phyloP scores from a whole-genome alignment of 2,888 invertebrate species.

The Tanypteryx hageni region DNA sequence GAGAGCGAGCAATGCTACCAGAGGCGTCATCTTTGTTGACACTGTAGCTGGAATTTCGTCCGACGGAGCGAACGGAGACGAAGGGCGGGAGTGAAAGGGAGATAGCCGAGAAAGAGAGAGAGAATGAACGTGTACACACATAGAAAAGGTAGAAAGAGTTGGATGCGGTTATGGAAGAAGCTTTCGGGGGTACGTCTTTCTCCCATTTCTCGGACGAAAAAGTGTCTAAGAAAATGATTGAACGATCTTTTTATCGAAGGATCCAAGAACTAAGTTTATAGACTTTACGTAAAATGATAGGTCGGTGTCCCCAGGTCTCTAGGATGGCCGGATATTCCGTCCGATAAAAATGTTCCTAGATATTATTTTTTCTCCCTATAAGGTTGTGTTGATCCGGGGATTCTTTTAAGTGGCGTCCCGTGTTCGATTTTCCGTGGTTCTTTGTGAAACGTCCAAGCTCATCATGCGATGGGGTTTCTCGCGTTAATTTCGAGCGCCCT shows the following conservation, averaged over 20 bases:
- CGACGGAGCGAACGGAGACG: not conserved
- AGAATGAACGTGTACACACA: not conserved
- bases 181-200: not conserved
- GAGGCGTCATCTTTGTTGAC: slow-evolving; percentile 43
- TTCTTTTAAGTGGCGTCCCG: not conserved
- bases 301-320: not conserved
- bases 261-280: slow-evolving; percentile 30
- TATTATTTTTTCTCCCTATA: not conserved
- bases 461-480: too few relatives aligned
- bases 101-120: not conserved
- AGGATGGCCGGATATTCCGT: not conserved
- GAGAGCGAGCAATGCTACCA: not conserved
- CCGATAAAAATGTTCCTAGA: too few relatives aligned
- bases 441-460: not conserved
- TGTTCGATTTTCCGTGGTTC: not conserved
- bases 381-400: not conserved
- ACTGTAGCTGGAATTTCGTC: not conserved
- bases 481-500: not conserved
- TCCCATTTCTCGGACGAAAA: not conserved
- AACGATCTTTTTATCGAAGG: slow-evolving; percentile 22
- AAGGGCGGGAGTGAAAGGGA: slow-evolving; percentile 6
- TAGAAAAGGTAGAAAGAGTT: not conserved
- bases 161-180: not conserved
- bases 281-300: slow-evolving; percentile 47
- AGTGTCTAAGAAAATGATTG: slow-evolving; percentile 35